phyloP scores from a whole-genome alignment of 1,140 invertebrate species.

The Orchestia grillus region DNA sequence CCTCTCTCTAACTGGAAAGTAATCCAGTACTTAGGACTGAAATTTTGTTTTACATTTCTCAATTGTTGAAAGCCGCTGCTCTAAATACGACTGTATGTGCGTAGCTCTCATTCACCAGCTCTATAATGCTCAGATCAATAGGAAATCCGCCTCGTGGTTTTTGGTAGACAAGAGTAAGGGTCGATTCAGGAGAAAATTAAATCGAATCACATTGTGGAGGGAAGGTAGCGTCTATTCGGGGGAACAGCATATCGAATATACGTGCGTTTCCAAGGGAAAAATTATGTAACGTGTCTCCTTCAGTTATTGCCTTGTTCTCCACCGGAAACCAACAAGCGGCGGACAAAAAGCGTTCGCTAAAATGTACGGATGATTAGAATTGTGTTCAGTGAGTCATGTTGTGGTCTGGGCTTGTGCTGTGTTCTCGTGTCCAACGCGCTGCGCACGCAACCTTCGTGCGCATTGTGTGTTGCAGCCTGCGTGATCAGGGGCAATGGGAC shows the following conservation, averaged over 20 bases:
- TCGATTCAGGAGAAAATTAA: neutral
- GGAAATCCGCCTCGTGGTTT: neutral
- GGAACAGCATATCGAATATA: neutral
- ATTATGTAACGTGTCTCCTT: neutral
- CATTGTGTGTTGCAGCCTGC: no score
- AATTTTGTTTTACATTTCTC: neutral
- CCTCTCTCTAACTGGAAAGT: no score
- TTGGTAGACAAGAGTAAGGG: neutral
- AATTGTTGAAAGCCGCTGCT: neutral
- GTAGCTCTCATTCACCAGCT: neutral
- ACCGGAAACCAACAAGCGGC: neutral
- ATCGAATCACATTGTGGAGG: neutral
- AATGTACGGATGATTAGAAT: neutral
- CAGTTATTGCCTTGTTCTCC: neutral
- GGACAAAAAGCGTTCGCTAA: neutral
- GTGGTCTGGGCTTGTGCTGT: neutral
- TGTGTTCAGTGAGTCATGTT: neutral
- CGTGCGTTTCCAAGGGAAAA: neutral
- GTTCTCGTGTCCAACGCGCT: neutral
- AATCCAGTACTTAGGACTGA: no score
- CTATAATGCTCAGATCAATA: neutral
- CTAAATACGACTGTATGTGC: neutral
- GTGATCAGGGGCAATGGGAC: neutral
- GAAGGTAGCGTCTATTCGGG: no score
- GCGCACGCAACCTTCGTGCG: no score